Evolutionary conservation across 2,113 vertebrate genomes (phyloP).

Genomic region (Apus apus): DNA sequence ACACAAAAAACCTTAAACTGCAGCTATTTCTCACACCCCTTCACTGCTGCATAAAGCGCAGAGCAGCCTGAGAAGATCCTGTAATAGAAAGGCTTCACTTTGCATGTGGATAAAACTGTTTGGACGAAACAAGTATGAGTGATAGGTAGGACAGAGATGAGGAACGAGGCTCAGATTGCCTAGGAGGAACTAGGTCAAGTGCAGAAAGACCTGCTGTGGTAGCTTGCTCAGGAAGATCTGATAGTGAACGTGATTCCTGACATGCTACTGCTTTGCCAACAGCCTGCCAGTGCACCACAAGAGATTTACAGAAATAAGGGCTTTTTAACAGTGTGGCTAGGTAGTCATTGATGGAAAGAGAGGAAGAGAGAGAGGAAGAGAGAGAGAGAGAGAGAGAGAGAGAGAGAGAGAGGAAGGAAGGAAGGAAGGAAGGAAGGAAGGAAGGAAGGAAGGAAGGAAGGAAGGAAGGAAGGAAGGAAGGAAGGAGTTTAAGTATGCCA

Average conservation of each 20-base stretch:
- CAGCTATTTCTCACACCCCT: neutral
- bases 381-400: too few species aligned
- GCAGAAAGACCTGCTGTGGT: neutral
- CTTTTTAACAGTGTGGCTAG: neutral
- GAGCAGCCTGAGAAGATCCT: neutral
- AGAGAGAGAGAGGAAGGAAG: too few species aligned
- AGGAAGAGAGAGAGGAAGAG: too few species aligned
- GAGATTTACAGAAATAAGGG: neutral
- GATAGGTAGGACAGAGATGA: neutral
- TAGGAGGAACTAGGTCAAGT: neutral
- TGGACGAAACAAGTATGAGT: neutral
- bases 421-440: too few species aligned
- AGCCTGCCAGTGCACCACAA: neutral
- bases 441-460: too few species aligned
- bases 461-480: too few species aligned
- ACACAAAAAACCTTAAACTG: neutral
- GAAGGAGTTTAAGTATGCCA: neutral
- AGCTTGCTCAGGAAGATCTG: neutral
- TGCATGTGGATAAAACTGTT: accelerated
- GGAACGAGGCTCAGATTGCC: neutral
- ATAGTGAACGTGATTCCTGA: neutral
- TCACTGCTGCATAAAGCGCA: neutral
- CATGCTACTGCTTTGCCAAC: neutral
- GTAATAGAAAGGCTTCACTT: neutral
- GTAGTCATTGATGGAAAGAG: neutral